Conservation (phyloP, 1,140 invertebrate genomes). For the Drosophila novamexicana region DNA sequence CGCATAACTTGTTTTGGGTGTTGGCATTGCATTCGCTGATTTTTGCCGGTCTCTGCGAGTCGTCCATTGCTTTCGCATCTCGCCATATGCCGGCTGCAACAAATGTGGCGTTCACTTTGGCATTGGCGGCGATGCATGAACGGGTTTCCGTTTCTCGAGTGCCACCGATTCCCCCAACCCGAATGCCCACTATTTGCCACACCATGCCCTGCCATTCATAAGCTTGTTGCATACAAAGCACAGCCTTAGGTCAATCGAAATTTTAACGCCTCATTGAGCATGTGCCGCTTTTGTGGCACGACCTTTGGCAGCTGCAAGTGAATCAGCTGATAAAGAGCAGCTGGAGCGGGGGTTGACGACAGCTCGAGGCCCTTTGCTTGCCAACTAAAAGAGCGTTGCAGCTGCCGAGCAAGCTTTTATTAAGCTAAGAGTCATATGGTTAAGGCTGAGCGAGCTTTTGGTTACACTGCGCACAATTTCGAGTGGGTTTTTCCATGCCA, state of each 20-base stretch:
- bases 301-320: constrained; percentile 50
- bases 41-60: constrained; percentile 27
- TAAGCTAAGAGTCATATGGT: constrained; percentile 15
- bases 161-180: not conserved
- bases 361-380: not conserved
- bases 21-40: constrained; percentile 40
- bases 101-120: constrained; percentile 38
- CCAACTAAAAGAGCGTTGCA: constrained; percentile 14
- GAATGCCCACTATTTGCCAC: not conserved
- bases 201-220: constrained; percentile 19
- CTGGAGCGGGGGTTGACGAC: not conserved
- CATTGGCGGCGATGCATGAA: constrained; percentile 43
- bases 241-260: constrained; percentile 9
- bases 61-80: constrained; percentile 15
- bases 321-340: constrained; percentile 60
- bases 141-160: constrained; percentile 19
- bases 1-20: constrained; percentile 49
- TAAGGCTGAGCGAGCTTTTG: constrained; percentile 13
- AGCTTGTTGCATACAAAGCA: constrained; percentile 17
- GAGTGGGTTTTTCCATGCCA: constrained; percentile 6
- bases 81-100: constrained; percentile 33
- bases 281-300: constrained; percentile 19
- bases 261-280: constrained; percentile 31
- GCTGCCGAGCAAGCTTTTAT: constrained; percentile 33
- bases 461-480: constrained; percentile 58